A percentile compares a stretch with the other conserved stretches of the same genome.
Evolutionary conservation across 1,140 invertebrate species (phyloP).

Genomic region (Micrasema minimum): DNA sequence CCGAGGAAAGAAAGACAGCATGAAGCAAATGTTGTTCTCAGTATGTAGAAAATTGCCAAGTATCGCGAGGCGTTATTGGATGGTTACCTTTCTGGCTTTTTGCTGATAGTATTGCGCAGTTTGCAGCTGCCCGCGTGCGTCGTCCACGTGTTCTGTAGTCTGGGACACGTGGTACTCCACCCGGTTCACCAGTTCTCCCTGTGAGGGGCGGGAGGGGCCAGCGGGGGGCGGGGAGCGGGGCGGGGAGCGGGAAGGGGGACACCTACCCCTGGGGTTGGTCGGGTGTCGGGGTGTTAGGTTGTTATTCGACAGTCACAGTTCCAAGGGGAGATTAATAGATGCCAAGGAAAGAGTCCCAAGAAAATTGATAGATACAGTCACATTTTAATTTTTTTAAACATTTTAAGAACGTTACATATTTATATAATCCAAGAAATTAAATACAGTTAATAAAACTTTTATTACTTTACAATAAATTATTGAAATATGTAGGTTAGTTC

Average conservation of each 20-base stretch:
- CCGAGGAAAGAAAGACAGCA: too few species aligned
- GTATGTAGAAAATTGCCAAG: too few species aligned
- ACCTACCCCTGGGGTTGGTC: constrained; percentile 57
- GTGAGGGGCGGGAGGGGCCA: constrained; percentile 61
- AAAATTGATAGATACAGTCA: too few species aligned
- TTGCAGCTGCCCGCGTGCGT: constrained; percentile 80
- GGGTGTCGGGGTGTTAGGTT: constrained; percentile 55
- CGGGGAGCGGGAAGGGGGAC: background rate
- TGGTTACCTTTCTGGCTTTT: constrained; percentile 88
- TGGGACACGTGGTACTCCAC: constrained; percentile 92
- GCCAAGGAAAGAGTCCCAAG: constrained; percentile 13
- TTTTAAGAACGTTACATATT: too few species aligned
- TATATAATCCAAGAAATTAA: too few species aligned
- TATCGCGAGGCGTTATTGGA: constrained; percentile 10
- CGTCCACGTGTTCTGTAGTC: constrained; percentile 82
- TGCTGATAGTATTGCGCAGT: constrained; percentile 84
- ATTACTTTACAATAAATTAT: too few species aligned
- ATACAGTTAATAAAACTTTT: too few species aligned
- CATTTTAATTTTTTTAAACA: too few species aligned
- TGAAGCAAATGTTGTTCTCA: too few species aligned
- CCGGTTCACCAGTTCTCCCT: constrained; percentile 93
- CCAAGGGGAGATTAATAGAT: constrained; percentile 8
- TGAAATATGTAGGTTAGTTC: too few species aligned
- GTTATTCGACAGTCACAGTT: constrained; percentile 29
- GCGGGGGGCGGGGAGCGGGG: constrained; percentile 53